Conservation (phyloP, 1,140 invertebrate species). For the Papilio helenus region DNA sequence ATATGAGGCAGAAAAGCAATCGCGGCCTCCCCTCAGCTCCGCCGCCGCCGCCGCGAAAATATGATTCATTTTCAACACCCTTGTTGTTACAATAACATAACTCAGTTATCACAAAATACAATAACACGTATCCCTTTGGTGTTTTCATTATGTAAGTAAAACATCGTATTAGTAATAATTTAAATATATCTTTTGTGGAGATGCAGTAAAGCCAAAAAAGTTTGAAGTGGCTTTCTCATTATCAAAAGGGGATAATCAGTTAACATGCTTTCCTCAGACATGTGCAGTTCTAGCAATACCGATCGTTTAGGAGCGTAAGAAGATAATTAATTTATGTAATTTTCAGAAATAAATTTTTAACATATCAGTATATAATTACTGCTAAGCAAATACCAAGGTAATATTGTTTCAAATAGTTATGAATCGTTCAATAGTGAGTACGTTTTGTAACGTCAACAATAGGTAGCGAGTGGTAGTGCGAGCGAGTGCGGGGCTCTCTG, state of each 20-base stretch:
- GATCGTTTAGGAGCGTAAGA: no score
- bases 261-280: no score
- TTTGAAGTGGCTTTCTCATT: no score
- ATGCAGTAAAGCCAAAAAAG: no score
- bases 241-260: no score
- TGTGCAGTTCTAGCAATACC: no score
- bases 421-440: not conserved
- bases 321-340: no score
- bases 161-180: not conserved
- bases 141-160: no score
- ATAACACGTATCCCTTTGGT: not conserved
- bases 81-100: not conserved
- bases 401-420: not conserved
- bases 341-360: no score
- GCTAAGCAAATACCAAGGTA: not conserved
- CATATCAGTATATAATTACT: not conserved
- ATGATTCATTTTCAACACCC: not conserved
- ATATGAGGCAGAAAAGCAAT: constrained; percentile 21
- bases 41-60: not conserved
- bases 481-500: not conserved
- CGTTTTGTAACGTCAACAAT: not conserved
- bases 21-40: not conserved
- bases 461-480: not conserved
- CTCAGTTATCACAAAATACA: not conserved
- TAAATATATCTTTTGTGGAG: not conserved